A percentile compares a stretch with the other conserved stretches of the same genome.
Conservation (phyloP, 2,888 invertebrate genomes). For the Melipona bicolor region DNA sequence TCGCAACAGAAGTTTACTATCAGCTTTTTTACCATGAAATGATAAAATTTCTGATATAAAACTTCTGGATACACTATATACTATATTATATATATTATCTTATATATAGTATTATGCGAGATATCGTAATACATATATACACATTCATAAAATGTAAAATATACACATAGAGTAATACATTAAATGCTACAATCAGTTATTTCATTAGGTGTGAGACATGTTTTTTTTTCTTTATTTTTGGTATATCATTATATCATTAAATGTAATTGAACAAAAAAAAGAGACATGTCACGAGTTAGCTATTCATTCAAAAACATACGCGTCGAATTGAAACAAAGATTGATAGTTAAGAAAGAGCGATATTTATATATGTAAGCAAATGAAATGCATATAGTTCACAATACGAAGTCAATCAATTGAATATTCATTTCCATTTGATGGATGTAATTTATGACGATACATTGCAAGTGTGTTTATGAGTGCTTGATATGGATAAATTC, state of each 20-base stretch:
- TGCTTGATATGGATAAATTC: conserved; percentile 10
- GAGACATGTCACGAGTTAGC: neutral
- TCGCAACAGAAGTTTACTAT: neutral
- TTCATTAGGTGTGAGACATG: neutral
- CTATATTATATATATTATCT: no score
- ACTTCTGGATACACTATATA: neutral
- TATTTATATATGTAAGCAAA: neutral
- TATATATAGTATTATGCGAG: no score
- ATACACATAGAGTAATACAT: neutral
- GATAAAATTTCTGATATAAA: neutral
- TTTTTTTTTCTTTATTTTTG: conserved; percentile 17
- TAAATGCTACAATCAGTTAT: conserved; percentile 10
- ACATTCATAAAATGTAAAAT: neutral
- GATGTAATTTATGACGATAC: neutral
- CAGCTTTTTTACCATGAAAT: neutral
- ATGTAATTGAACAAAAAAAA: conserved; percentile 20
- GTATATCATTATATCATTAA: conserved; percentile 18
- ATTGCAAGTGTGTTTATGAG: neutral
- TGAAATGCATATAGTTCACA: neutral
- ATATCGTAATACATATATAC: neutral
- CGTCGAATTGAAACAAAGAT: neutral
- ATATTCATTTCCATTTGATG: conserved; percentile 9
- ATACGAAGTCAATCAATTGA: conserved; percentile 5
- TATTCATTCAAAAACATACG: neutral
- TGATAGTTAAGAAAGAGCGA: neutral